Conservation (phyloP, 2,113 vertebrate genomes). For the Grantiella picta region DNA sequence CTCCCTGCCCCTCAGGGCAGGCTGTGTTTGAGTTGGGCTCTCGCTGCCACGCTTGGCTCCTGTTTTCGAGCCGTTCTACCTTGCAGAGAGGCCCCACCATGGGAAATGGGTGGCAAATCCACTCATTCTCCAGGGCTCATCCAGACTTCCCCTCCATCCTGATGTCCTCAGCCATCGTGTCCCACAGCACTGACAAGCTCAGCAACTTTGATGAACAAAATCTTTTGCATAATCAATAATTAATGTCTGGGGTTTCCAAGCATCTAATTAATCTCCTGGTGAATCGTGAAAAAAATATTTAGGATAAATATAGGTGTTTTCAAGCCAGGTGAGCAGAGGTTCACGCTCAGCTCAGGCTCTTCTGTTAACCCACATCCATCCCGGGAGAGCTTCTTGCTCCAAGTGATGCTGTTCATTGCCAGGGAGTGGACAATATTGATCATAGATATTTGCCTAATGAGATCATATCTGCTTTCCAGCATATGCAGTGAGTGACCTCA, state of each 20-base stretch:
- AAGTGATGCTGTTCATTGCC: background rate
- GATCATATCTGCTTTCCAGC: conserved; percentile 15
- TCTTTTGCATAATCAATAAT: conserved; percentile 60
- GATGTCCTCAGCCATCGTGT: background rate
- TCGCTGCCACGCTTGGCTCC: background rate
- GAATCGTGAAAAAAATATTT: background rate
- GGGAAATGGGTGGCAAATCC: background rate
- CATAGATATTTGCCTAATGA: conserved; percentile 51
- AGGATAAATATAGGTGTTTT: background rate
- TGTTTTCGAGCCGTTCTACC: background rate
- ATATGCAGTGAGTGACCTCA: background rate
- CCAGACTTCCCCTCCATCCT: background rate
- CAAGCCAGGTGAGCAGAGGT: conserved; percentile 10
- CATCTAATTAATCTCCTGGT: conserved; percentile 51
- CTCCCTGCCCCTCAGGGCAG: background rate
- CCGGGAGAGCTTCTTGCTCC: background rate
- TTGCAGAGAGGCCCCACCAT: rapidly evolving
- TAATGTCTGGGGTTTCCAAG: conserved; percentile 31
- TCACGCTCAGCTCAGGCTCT: background rate
- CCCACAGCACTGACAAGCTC: background rate
- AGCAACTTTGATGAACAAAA: conserved; percentile 42
- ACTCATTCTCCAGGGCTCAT: background rate
- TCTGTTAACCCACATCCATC: background rate
- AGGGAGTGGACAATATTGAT: conserved; percentile 29
- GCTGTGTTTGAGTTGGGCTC: background rate